Percentiles rank a stretch among this genome's conserved stretches.
phyloP scores from a whole-genome alignment of 2,888 invertebrate species.

The Tryphoninae sp. region DNA sequence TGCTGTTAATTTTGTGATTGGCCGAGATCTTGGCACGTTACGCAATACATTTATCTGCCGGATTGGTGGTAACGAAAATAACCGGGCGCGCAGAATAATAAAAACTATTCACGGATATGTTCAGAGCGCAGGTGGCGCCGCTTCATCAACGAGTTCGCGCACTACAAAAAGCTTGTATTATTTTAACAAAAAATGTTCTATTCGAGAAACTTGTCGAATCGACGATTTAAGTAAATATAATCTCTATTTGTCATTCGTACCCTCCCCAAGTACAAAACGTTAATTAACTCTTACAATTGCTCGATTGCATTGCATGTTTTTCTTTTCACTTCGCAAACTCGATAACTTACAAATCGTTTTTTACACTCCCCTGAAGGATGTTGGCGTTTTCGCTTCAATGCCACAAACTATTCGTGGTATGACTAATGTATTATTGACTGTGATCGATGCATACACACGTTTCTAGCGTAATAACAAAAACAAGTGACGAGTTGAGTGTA shows the following conservation, averaged over 20 bases:
- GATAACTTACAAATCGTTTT: neutral
- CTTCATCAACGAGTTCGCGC: neutral
- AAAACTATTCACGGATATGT: neutral
- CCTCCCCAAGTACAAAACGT: neutral
- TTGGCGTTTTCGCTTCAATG: neutral
- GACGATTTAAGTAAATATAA: neutral
- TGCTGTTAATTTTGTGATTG: neutral
- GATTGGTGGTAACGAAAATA: neutral
- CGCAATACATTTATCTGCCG: neutral
- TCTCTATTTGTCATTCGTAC: neutral
- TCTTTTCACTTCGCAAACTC: neutral
- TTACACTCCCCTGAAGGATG: neutral
- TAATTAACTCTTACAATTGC: neutral
- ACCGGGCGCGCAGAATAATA: neutral
- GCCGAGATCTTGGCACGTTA: neutral
- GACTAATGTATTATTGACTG: slow-evolving; percentile 23
- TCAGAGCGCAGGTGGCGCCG: neutral
- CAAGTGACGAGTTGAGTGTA: slow-evolving; percentile 1
- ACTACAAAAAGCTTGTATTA: neutral
- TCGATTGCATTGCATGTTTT: neutral
- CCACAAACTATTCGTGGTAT: neutral
- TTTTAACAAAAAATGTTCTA: neutral
- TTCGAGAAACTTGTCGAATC: neutral
- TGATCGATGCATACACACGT: neutral
- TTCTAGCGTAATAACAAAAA: slow-evolving; percentile 26